Base-by-base conservation (phyloP, 2,888 invertebrate genomes). In the Entomobrya multifasciata region DNA sequence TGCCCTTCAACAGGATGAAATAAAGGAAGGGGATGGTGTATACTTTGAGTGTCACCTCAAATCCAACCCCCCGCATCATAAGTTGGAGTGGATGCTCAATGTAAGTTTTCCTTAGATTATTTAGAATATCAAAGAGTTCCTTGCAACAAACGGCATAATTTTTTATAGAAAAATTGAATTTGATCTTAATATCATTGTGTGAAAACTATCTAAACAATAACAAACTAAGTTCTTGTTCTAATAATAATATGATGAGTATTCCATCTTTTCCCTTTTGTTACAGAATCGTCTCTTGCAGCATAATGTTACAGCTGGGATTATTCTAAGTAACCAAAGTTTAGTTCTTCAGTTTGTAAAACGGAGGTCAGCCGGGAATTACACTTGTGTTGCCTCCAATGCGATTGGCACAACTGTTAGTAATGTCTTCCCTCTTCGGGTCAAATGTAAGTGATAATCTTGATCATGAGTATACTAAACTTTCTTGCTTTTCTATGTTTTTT, bases 391-490 rank as follows among this genome's bases (percentile, higher is more conserved):
- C 87, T 95, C 96, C 92, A 97, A 97, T 93, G 95, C 95, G 76
- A 96, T 97, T 93, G 97, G 97, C n/a, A 97, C 97, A 93, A 96
- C 97, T 76, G 95, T 95, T 92, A 97, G 97, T 94, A 96, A 97
- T 93, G 96, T 96, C 92, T 94, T 97, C 91, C 95, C 95, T 91
- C 95, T 97, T 92, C 94, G 97, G 90, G 96, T 97, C 89, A 97
- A 97, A 94, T 97, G 97, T 97, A 93, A 96, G 96, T 95, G n/a
- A n/a, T n/a, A n/a, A n/a, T n/a, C n/a, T n/a, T n/a, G n/a, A n/a
- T n/a, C n/a, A n/a, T n/a, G n/a, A n/a, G n/a, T n/a, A n/a, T n/a
- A n/a, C n/a, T n/a, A n/a, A n/a, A n/a, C n/a, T n/a, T n/a, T n/a
- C n/a, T n/a, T n/a, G n/a, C n/a, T n/a, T n/a, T n/a, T n/a, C n/a